Evolutionary conservation across 1,140 invertebrate genomes (phyloP).

Genomic region (Latrodectus geometricus): DNA sequence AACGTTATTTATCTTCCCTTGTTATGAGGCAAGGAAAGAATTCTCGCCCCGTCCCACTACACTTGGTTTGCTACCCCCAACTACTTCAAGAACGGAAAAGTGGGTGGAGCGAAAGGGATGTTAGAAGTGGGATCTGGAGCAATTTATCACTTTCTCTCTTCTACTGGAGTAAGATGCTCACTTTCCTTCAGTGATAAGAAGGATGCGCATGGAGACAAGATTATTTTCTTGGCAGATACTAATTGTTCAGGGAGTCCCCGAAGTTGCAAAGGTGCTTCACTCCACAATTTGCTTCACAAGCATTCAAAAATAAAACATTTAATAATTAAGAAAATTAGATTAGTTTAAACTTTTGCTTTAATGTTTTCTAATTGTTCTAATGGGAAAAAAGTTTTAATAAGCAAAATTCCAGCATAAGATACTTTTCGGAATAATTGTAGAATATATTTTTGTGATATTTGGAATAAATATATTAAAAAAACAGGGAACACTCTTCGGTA

Average conservation of each 20-base stretch:
- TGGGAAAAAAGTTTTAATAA: no score
- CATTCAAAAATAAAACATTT: no score
- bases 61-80: conserved; percentile 34
- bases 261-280: no score
- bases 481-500: no score
- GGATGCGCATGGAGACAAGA: conserved; percentile 8
- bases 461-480: no score
- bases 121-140: conserved; percentile 13
- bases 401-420: no score
- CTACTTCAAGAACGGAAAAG: conserved; percentile 11
- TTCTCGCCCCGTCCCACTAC: conserved; percentile 17
- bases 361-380: no score
- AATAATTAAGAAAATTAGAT: no score
- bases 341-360: no score
- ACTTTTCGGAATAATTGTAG: no score
- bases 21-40: conserved; percentile 44
- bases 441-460: no score
- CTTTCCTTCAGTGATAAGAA: conserved; percentile 22
- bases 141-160: conserved; percentile 40
- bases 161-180: conserved; percentile 33
- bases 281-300: no score
- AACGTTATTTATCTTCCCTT: conserved; percentile 28
- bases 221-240: conserved; percentile 44
- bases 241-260: conserved; percentile 3
- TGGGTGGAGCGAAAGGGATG: neutral